Conservation (phyloP, 2,888 invertebrate genomes). For the Andrena hattorfiana region DNA sequence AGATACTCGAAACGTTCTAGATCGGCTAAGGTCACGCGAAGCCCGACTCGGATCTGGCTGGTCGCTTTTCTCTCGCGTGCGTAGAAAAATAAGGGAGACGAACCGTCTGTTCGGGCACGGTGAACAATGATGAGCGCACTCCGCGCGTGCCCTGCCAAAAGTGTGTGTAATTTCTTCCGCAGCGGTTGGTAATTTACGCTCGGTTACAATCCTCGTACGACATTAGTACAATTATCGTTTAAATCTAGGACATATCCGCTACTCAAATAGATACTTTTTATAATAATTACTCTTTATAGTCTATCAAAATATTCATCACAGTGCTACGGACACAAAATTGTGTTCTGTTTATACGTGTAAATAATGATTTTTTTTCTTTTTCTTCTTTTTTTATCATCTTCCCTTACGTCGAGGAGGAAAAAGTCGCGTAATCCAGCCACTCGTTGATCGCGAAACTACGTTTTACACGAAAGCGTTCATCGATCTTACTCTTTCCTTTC, state of each 20-base stretch:
- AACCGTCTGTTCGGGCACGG: constrained; percentile 34
- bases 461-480: constrained; percentile 28
- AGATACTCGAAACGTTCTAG: background rate
- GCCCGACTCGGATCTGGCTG: background rate
- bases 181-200: constrained; percentile 75
- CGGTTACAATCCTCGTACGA: constrained; percentile 74
- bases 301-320: constrained; percentile 84
- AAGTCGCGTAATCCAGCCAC: constrained; percentile 56
- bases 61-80: constrained; percentile 2
- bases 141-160: constrained; percentile 45
- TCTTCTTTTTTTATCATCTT: constrained; percentile 3
- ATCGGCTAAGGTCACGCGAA: background rate
- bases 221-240: constrained; percentile 79
- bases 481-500: constrained; percentile 8
- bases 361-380: constrained; percentile 75
- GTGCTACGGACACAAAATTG: constrained; percentile 85
- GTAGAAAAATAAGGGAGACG: constrained; percentile 58
- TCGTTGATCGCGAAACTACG: constrained; percentile 49
- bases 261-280: constrained; percentile 79
- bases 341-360: constrained; percentile 82
- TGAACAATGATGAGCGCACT: constrained; percentile 47
- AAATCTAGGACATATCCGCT: constrained; percentile 80
- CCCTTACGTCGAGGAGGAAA: constrained; percentile 56
- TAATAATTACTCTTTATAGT: constrained; percentile 74
- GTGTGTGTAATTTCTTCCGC: constrained; percentile 59